phyloP scores from a whole-genome alignment of 2,797 vertebrate species.

The Rhabdophis nuchalis region DNA sequence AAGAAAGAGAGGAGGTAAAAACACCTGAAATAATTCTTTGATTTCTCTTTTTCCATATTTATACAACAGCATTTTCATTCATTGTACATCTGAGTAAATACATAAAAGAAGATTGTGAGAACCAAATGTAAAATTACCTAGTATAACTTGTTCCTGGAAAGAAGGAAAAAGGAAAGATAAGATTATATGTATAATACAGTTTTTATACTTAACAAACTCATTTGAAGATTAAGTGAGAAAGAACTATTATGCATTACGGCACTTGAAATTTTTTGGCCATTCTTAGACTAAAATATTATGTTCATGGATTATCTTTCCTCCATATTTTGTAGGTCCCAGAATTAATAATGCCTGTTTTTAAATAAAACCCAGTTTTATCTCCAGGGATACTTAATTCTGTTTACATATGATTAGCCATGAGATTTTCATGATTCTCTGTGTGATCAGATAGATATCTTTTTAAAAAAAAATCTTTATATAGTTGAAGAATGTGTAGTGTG shows the following conservation, averaged over 20 bases:
- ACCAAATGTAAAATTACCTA: not conserved
- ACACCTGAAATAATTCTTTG: not conserved
- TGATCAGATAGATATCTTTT: not conserved
- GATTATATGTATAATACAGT: not conserved
- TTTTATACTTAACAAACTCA: not conserved
- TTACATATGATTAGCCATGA: not conserved
- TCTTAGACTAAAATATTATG: not conserved
- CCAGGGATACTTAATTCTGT: not conserved
- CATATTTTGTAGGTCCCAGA: not conserved
- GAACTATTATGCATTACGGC: not conserved
- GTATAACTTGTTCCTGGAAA: not conserved
- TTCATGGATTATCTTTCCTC: not conserved
- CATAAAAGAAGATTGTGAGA: not conserved
- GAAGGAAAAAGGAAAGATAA: not conserved
- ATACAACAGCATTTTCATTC: not conserved
- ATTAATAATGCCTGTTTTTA: not conserved
- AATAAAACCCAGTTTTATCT: not conserved
- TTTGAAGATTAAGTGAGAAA: not conserved
- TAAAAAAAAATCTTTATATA: not conserved
- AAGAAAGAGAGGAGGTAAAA: conserved; percentile 84
- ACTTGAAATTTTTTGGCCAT: not conserved
- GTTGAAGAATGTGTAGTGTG: not conserved
- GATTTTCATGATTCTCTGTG: not conserved
- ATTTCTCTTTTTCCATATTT: not conserved
- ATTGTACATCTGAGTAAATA: not conserved